Evolutionary conservation across 1,140 invertebrate genomes (phyloP).

Genomic region (Eurosta solidaginis): DNA sequence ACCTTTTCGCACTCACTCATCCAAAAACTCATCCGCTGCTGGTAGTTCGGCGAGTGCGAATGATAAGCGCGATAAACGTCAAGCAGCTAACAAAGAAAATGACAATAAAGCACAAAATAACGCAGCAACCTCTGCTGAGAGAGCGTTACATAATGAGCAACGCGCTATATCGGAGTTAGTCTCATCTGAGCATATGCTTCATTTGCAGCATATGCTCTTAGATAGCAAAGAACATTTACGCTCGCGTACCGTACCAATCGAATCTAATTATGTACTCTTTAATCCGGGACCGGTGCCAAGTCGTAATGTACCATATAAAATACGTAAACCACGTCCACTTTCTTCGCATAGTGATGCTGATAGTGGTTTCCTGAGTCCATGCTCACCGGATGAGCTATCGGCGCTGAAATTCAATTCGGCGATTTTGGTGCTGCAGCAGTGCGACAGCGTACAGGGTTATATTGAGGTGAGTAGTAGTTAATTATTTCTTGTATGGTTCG

Average conservation of each 20-base stretch:
- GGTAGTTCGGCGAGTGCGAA: background rate
- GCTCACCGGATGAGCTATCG: conserved; percentile 50
- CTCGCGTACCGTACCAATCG: conserved; percentile 52
- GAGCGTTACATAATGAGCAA: background rate
- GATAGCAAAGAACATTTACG: conserved; percentile 35
- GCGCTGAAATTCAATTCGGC: conserved; percentile 48
- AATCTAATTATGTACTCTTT: conserved; percentile 57
- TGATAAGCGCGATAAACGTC: background rate
- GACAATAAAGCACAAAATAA: background rate
- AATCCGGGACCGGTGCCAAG: conserved; percentile 57
- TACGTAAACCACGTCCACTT: conserved; percentile 49
- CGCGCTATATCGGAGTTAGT: conserved; percentile 41
- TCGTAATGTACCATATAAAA: conserved; percentile 57
- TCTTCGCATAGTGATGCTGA: conserved; percentile 59
- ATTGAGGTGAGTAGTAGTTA: conserved; percentile 54
- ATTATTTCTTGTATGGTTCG: no score
- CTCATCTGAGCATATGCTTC: conserved; percentile 52
- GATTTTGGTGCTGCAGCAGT: conserved; percentile 57
- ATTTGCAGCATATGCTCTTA: conserved; percentile 47
- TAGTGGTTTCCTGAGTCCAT: conserved; percentile 57
- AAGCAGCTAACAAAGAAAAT: background rate
- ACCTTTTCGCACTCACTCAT: conserved; percentile 43
- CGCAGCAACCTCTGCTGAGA: background rate
- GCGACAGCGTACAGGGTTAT: conserved; percentile 58
- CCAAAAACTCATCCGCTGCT: conserved; percentile 33